Conservation (phyloP, 2,113 vertebrate species). For the Eclectus roratus region DNA sequence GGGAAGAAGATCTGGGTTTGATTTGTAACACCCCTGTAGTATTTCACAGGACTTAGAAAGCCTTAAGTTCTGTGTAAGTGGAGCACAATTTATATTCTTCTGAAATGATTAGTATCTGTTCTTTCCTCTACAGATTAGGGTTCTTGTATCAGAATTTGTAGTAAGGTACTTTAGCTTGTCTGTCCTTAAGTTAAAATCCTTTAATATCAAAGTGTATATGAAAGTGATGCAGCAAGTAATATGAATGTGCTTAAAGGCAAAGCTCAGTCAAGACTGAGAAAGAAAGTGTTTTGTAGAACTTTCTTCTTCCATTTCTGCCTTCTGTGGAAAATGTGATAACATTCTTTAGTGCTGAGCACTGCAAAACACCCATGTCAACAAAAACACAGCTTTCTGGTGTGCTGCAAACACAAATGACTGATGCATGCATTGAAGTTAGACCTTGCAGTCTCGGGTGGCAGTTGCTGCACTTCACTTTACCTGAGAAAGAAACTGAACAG, state of each 20-base stretch:
- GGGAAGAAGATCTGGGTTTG: neutral
- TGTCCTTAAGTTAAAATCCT: neutral
- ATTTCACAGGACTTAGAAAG: neutral
- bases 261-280: neutral
- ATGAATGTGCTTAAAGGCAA: neutral
- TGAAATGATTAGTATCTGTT: neutral
- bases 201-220: neutral
- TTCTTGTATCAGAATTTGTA: neutral
- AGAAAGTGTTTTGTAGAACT: neutral
- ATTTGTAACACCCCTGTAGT: neutral
- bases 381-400: neutral
- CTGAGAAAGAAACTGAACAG: neutral
- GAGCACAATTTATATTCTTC: neutral
- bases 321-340: neutral
- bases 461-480: neutral
- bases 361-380: neutral
- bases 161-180: neutral
- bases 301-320: conserved; percentile 1
- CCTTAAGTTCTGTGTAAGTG: neutral
- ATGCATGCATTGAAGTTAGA: neutral
- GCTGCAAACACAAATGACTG: neutral
- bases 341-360: neutral
- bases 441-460: neutral
- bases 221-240: neutral
- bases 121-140: neutral